Percentiles rank a stretch among this genome's conserved stretches.
phyloP scores from a whole-genome alignment of 2,888 invertebrate species.

The Drepana falcataria region DNA sequence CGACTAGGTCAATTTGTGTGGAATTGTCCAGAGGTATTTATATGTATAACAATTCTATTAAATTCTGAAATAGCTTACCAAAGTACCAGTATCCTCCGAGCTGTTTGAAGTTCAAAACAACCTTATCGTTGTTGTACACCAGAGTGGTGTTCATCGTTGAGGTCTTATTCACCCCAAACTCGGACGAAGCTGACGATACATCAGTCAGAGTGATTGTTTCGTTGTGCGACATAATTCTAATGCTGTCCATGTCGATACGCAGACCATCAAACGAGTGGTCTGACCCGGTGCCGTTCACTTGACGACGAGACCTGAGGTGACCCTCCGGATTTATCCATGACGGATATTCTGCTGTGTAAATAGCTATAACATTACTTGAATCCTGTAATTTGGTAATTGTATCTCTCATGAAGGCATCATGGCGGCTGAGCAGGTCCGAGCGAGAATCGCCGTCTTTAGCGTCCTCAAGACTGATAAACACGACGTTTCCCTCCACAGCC shows the following conservation, averaged over 20 bases:
- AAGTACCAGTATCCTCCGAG: conserved; percentile 62
- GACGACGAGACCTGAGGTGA: conserved; percentile 50
- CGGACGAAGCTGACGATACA: conserved; percentile 8
- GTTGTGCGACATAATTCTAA: conserved; percentile 15
- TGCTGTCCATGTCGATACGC: conserved; percentile 29
- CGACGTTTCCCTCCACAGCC: conserved; percentile 63
- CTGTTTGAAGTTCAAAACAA: conserved; percentile 45
- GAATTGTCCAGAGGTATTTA: too few relatives aligned
- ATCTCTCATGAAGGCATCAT: conserved; percentile 79
- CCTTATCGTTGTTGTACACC: conserved; percentile 27
- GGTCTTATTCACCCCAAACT: conserved; percentile 21
- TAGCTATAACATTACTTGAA: conserved; percentile 67
- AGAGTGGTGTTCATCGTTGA: conserved; percentile 25
- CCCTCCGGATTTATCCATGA: conserved; percentile 59
- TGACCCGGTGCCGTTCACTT: conserved; percentile 17
- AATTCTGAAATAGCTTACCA: conserved; percentile 35
- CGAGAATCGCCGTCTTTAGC: conserved; percentile 76
- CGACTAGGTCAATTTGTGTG: too few relatives aligned
- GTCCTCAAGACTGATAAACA: conserved; percentile 79
- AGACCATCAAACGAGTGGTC: conserved; percentile 35
- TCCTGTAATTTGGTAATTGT: conserved; percentile 68
- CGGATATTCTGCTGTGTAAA: conserved; percentile 79
- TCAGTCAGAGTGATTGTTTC: conserved; percentile 3
- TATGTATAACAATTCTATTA: too few relatives aligned
- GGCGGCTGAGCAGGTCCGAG: conserved; percentile 75